Percentiles rank a stretch among this genome's conserved stretches.
Conservation (phyloP, 2,888 invertebrate species). For the Pristionchus entomophagus region DNA sequence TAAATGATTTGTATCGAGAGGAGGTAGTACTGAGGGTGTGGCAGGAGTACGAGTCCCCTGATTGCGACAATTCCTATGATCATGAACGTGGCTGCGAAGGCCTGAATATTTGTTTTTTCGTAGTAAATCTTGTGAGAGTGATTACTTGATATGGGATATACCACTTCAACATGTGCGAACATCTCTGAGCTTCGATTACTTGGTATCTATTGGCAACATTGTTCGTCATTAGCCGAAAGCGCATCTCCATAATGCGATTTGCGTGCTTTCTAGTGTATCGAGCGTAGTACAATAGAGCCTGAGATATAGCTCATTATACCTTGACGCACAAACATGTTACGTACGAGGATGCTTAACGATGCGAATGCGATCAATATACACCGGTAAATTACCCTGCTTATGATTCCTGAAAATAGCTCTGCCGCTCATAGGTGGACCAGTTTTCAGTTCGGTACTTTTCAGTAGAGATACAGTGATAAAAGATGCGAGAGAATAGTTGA, state of each 20-base stretch:
- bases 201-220: not conserved
- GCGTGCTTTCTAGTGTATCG: not conserved
- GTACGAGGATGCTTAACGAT: no score
- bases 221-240: not conserved
- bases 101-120: no score
- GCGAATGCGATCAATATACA: no score
- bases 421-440: no score
- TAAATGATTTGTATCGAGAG: not conserved
- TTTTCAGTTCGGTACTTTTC: no score
- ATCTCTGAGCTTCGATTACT: conserved; percentile 13
- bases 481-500: no score
- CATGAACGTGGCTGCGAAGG: not conserved
- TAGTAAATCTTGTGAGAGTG: no score
- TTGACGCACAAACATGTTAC: no score
- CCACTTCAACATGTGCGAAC: not conserved
- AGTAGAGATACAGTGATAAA: no score
- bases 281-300: not conserved
- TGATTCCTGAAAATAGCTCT: no score
- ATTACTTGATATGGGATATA: conserved; percentile 21
- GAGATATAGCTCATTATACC: not conserved
- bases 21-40: not conserved
- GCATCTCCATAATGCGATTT: not conserved
- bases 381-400: no score
- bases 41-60: not conserved
- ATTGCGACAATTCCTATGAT: not conserved